A percentile compares a stretch with the other conserved stretches of the same genome.
Conservation (phyloP, 2,888 invertebrate species). For the Diarsia mendica region DNA sequence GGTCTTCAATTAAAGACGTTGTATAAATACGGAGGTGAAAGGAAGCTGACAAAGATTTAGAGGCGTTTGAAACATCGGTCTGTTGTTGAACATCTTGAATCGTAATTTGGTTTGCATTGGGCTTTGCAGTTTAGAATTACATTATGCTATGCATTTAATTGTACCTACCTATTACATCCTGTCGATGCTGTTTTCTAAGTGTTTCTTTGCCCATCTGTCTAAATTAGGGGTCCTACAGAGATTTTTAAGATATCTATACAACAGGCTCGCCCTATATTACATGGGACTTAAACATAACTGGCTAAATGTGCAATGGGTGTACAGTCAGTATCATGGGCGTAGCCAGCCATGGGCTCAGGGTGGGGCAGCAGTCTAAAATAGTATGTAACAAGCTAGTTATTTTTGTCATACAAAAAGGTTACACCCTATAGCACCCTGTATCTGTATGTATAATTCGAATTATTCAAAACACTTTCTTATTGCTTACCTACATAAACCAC, state of each 20-base stretch:
- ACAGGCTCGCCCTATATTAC: too few species aligned
- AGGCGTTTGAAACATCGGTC: conserved; percentile 13
- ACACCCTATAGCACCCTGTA: too few species aligned
- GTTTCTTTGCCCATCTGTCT: not conserved
- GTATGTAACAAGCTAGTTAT: too few species aligned
- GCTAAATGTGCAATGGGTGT: too few species aligned
- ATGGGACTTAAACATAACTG: too few species aligned
- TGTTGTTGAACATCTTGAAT: conserved; percentile 28
- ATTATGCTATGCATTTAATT: not conserved
- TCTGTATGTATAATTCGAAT: too few species aligned
- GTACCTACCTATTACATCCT: not conserved
- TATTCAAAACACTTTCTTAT: too few species aligned
- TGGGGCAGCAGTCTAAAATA: too few species aligned
- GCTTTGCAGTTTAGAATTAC: conserved; percentile 7
- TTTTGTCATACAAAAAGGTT: too few species aligned
- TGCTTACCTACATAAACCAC: too few species aligned
- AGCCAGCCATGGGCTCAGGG: too few species aligned
- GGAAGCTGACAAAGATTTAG: conserved; percentile 16
- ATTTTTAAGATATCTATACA: not conserved
- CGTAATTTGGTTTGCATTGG: conserved; percentile 6
- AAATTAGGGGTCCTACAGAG: not conserved
- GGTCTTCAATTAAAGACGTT: conserved; percentile 10
- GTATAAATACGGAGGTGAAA: conserved; percentile 40
- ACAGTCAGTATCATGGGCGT: too few species aligned
- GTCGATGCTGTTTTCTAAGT: not conserved